phyloP scores from a whole-genome alignment of 2,113 vertebrate species.

The Neotoma lepida region DNA sequence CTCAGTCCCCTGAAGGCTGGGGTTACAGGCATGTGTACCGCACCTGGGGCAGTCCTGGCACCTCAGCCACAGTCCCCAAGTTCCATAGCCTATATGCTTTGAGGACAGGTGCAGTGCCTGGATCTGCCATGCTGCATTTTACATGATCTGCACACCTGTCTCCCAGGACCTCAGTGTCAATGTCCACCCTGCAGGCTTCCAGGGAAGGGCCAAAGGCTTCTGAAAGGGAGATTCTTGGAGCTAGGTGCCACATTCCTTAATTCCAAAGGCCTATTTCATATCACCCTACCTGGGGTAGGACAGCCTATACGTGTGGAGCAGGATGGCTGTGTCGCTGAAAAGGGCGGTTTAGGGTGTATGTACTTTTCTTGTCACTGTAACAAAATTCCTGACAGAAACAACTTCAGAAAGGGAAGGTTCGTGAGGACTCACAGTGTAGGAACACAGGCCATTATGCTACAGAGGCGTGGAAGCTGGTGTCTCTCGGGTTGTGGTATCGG shows the following conservation, averaged over 20 bases:
- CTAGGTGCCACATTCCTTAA: not conserved
- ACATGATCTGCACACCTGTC: conserved; percentile 63
- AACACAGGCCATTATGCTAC: not conserved
- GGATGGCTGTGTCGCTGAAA: not conserved
- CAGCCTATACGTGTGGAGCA: not conserved
- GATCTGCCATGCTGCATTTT: conserved; percentile 67
- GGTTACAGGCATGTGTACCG: not conserved
- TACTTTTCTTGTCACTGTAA: not conserved
- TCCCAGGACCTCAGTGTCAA: conserved; percentile 26
- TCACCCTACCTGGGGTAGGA: not conserved
- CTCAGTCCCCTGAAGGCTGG: not conserved
- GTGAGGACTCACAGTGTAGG: not conserved
- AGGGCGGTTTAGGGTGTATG: not conserved
- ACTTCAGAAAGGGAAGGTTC: not conserved
- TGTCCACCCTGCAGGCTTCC: conserved; percentile 64
- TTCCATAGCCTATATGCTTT: conserved; percentile 62
- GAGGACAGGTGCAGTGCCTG: conserved; percentile 69
- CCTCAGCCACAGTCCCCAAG: conserved; percentile 67
- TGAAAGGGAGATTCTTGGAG: not conserved
- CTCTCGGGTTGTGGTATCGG: no score
- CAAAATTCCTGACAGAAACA: not conserved
- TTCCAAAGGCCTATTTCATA: conserved; percentile 51
- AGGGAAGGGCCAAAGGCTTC: not conserved
- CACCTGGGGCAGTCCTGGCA: not conserved
- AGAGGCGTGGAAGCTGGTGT: not conserved